Conservation (phyloP, 2,888 invertebrate species). For the Graphium colonna region DNA sequence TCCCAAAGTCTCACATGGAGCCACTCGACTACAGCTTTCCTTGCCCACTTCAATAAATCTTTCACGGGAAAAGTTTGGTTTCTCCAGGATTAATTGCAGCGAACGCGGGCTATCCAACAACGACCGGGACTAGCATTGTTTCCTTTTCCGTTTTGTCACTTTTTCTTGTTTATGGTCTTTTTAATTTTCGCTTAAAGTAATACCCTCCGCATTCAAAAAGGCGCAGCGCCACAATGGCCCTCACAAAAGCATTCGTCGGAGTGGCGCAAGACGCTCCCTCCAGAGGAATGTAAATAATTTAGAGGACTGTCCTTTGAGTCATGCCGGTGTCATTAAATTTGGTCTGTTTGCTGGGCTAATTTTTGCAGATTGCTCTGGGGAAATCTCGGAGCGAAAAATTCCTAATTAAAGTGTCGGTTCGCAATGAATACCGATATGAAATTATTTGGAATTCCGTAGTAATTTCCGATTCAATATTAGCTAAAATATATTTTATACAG, state of each 20-base stretch:
- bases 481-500: too few species aligned
- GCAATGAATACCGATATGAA: slow-evolving; percentile 41
- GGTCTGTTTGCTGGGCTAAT: slow-evolving; percentile 63
- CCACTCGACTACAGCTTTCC: not conserved
- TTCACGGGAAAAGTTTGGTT: not conserved
- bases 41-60: not conserved
- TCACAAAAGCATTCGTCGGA: slow-evolving; percentile 36
- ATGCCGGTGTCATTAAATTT: slow-evolving; percentile 57
- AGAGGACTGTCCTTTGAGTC: slow-evolving; percentile 51
- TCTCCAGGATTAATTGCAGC: not conserved
- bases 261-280: slow-evolving; percentile 46
- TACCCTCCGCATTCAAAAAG: slow-evolving; percentile 17
- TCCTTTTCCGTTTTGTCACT: not conserved
- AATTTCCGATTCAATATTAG: slow-evolving; percentile 16
- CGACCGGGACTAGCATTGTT: not conserved
- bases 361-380: slow-evolving; percentile 57
- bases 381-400: slow-evolving; percentile 47
- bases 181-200: slow-evolving; percentile 14
- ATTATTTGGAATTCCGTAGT: slow-evolving; percentile 10
- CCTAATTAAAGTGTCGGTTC: slow-evolving; percentile 42
- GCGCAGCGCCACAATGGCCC: slow-evolving; percentile 18
- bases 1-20: not conserved
- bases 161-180: slow-evolving; percentile 8
- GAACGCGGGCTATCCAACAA: not conserved
- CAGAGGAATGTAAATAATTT: slow-evolving; percentile 64